These are phyloP conservation scores for Cataglyphis livida DNA, from an alignment of 2,888 invertebrate species.

Conservation along the genomic window DNA sequence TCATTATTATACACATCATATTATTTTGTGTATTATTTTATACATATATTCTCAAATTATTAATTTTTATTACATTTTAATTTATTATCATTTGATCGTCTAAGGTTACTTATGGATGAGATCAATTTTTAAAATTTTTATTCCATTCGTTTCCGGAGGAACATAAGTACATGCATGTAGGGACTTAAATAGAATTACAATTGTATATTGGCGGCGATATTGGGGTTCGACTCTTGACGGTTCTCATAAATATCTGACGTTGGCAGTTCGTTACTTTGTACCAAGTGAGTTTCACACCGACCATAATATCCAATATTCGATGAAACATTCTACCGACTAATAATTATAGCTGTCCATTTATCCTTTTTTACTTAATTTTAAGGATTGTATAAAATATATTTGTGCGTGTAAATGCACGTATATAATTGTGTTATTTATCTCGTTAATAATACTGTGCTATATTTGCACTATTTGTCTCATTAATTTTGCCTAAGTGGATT, in stretches of 20 bases:
- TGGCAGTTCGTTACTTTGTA: slow-evolving; percentile 85
- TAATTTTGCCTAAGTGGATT: neutral
- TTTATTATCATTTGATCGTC: neutral
- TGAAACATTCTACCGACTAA: slow-evolving; percentile 37
- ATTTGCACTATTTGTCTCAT: slow-evolving; percentile 18
- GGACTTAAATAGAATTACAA: slow-evolving; percentile 75
- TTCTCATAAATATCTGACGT: slow-evolving; percentile 83
- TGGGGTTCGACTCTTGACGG: slow-evolving; percentile 81
- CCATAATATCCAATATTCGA: slow-evolving; percentile 81
- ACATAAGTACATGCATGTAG: neutral
- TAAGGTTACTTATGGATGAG: neutral
- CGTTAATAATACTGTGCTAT: neutral
- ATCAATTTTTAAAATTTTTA: slow-evolving; percentile 15
- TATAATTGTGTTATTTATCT: slow-evolving; percentile 9
- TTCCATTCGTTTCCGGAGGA: neutral
- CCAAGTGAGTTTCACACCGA: slow-evolving; percentile 81
- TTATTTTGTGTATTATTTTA: neutral
- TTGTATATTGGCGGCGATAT: slow-evolving; percentile 59
- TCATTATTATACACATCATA: too few relatives aligned
- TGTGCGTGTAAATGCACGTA: neutral
- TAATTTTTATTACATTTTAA: too few relatives aligned
- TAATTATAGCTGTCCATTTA: neutral
- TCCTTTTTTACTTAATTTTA: neutral
- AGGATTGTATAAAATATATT: neutral
- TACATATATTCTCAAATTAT: neutral